These are phyloP conservation scores for Pseudorasbora parva DNA, from an alignment of 2,113 vertebrate genomes.

Conservation along the genomic window DNA sequence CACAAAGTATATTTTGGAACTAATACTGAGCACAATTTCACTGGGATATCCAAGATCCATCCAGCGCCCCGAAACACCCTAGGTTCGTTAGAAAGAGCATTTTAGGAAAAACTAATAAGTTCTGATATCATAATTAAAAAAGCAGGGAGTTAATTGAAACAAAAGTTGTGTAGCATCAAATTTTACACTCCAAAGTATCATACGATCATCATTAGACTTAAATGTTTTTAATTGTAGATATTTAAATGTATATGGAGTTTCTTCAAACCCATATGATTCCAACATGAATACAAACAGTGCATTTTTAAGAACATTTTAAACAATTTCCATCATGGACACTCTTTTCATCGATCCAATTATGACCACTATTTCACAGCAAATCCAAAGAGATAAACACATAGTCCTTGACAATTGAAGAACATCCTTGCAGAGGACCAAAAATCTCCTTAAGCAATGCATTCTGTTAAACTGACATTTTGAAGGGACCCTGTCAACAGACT, in stretches of 20 bases:
- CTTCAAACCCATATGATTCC: background rate
- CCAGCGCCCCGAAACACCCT: too few relatives aligned
- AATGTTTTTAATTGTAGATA: background rate
- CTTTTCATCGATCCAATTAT: background rate
- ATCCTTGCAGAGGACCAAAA: background rate
- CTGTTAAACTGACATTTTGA: background rate
- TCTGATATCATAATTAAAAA: background rate
- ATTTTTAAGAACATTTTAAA: background rate
- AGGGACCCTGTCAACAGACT: conserved; percentile 10
- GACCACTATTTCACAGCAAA: background rate
- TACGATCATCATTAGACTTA: background rate
- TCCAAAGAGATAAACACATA: background rate
- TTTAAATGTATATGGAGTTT: background rate
- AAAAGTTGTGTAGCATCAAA: background rate
- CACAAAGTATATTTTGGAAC: background rate
- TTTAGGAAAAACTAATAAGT: background rate
- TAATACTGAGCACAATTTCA: background rate
- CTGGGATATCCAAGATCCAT: background rate
- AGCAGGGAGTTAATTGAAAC: background rate
- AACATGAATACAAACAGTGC: background rate
- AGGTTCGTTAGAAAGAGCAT: background rate
- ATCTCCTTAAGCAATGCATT: conserved; percentile 7
- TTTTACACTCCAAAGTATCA: background rate
- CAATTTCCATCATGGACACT: background rate
- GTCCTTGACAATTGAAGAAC: background rate